Base-by-base conservation (phyloP, 1,140 invertebrate genomes). In the Drosophila repleta region DNA sequence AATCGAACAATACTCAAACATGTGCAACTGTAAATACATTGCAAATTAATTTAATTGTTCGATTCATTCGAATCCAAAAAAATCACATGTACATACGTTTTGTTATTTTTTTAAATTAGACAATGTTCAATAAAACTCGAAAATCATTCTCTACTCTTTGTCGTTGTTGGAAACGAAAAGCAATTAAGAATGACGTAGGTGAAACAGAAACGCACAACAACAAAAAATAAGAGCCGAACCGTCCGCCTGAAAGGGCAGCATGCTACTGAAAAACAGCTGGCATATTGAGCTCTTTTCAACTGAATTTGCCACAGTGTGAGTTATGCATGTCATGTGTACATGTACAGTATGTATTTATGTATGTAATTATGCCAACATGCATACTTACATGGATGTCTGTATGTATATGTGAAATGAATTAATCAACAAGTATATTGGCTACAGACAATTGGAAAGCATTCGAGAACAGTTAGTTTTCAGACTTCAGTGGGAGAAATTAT, bases 201-300 rank as follows among this genome's bases (percentile, higher is more conserved):
- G 8, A 32, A 45, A 26, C 17, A 52, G 62, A 17, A 17, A 3
- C 18, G n/a, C 24, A 24, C 39, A 15, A 39, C 39, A 18, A 66
- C 24, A 64, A 65, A 65, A 65, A 29, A 29, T 7, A 61, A 71
- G 11, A 3, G 32, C 32, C 13, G 65, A 80, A 81, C 77, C 66
- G 83, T 73, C 51, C 52, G 66, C 46, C 65, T 53, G 62, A 51
- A 77, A 84, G 81, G 74, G 82, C 74, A 77, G 46, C 60, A 62
- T 66, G 53, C 73, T 76, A 84, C 80, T 84, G 62, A 74, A 62
- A 64, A 60, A 49, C 79, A 62, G 67, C 55, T 77, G 78, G 52
- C 79, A 52, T 69, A 64, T 68, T 77, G 65, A 60, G 53, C 52
- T 74, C 58, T 66, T 68, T 45, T 74, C 48, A 62, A 55, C 43